Percentiles rank a stretch among this genome's conserved stretches.
Conservation (phyloP, 1,140 invertebrate species). For the Rhizoglyphus robini region DNA sequence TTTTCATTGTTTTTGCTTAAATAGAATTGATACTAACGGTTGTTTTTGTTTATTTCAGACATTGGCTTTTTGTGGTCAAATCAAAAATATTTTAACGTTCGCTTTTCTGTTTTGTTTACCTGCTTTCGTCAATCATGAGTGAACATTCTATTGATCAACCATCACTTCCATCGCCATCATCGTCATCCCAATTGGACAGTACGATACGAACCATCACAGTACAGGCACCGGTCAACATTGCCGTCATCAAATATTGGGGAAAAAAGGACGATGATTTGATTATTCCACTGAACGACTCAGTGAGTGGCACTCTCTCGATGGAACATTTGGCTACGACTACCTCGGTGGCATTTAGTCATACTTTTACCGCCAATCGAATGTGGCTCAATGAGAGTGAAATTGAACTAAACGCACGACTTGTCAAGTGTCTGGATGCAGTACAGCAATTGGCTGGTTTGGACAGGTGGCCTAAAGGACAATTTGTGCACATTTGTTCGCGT, state of each 20-base stretch:
- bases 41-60: no score
- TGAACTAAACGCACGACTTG: conserved; percentile 15
- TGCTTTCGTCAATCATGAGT: no score
- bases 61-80: no score
- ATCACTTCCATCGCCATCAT: neutral
- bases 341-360: conserved; percentile 54
- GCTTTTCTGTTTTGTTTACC: no score
- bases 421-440: no score
- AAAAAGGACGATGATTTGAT: conserved; percentile 84
- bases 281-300: conserved; percentile 89
- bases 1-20: no score
- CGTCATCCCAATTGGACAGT: neutral
- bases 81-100: no score
- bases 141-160: no score
- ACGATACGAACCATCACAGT: conserved; percentile 23
- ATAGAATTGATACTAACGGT: no score
- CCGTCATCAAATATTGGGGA: conserved; percentile 98
- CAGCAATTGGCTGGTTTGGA: conserved; percentile 2
- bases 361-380: conserved; percentile 59
- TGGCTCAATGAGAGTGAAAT: conserved; percentile 62
- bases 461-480: conserved; percentile 39
- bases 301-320: conserved; percentile 74
- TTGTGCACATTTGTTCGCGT: conserved; percentile 72
- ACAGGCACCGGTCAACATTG: conserved; percentile 85
- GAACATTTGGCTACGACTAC: conserved; percentile 83